Conservation (phyloP, 1,140 invertebrate genomes). For the Uloborus diversus region DNA sequence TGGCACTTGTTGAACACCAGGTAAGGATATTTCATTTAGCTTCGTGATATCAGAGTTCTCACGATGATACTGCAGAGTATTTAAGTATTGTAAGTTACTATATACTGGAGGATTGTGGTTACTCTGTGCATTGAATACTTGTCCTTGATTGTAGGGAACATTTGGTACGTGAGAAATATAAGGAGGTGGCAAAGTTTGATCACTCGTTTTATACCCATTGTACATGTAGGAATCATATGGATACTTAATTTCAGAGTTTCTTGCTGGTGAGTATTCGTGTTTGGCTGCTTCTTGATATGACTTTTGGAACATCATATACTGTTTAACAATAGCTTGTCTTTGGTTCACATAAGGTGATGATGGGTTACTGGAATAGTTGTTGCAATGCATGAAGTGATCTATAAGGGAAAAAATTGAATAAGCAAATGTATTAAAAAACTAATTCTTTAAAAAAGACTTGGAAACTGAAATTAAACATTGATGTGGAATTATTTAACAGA, state of each 20-base stretch:
- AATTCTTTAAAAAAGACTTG: too few species aligned
- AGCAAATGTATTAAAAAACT: too few species aligned
- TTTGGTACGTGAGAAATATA: not conserved
- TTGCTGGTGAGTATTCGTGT: slow-evolving; percentile 11
- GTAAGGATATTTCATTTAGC: slow-evolving; percentile 24
- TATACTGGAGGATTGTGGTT: slow-evolving; percentile 13
- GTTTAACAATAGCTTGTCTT: slow-evolving; percentile 49
- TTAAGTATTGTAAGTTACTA: slow-evolving; percentile 43
- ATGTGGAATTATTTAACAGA: too few species aligned
- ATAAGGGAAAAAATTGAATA: too few species aligned
- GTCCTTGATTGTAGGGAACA: slow-evolving; percentile 2
- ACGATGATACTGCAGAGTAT: not conserved
- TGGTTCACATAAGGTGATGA: slow-evolving; percentile 26
- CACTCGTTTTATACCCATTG: not conserved
- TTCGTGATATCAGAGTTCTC: slow-evolving; percentile 17
- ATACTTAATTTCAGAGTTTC: not conserved
- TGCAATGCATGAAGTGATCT: too few species aligned
- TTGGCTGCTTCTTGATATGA: slow-evolving; percentile 10
- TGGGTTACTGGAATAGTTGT: too few species aligned
- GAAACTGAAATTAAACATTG: too few species aligned
- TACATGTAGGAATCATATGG: slow-evolving; percentile 9
- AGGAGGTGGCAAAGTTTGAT: not conserved
- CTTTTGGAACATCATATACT: slow-evolving; percentile 34
- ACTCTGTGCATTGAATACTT: not conserved
- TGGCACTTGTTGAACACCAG: not conserved